phyloP scores from a whole-genome alignment of 2,797 vertebrate species.

The Chaenodraco wilsoni region DNA sequence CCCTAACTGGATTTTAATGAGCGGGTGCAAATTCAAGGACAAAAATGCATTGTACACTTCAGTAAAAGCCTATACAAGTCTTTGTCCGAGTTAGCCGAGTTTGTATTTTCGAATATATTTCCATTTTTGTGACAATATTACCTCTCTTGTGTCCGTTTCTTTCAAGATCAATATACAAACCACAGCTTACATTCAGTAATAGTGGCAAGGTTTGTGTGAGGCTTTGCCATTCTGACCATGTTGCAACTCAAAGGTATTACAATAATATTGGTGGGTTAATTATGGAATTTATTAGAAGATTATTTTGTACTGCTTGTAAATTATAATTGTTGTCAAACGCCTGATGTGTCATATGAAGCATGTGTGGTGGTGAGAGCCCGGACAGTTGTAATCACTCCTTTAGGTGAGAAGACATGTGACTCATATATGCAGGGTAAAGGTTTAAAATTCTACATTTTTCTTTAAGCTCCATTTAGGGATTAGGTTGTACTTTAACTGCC shows the following conservation, averaged over 20 bases:
- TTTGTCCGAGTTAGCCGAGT: background rate
- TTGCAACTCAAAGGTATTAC: background rate
- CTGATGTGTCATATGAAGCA: constrained; percentile 6
- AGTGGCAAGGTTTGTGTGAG: too few relatives aligned
- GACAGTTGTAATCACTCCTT: constrained; percentile 11
- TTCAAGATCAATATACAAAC: background rate
- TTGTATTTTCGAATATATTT: background rate
- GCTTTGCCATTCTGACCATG: background rate
- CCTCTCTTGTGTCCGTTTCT: background rate
- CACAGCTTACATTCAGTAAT: background rate
- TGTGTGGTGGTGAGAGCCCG: constrained; percentile 5
- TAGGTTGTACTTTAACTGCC: constrained; percentile 49
- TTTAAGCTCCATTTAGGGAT: constrained; percentile 38
- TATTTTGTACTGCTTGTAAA: too few relatives aligned
- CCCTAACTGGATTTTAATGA: constrained; percentile 1
- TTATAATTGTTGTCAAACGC: background rate
- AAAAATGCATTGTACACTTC: background rate
- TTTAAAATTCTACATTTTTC: constrained; percentile 22
- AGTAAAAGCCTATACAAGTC: background rate
- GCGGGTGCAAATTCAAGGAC: constrained; percentile 4
- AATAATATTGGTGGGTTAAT: constrained; percentile 1
- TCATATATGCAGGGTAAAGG: constrained; percentile 24
- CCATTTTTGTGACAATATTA: background rate
- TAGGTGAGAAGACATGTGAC: constrained; percentile 4
- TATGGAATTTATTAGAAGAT: background rate